A percentile compares a stretch with the other conserved stretches of the same genome.
Conservation (phyloP, 2,797 vertebrate genomes). For the Acanthopagrus latus region DNA sequence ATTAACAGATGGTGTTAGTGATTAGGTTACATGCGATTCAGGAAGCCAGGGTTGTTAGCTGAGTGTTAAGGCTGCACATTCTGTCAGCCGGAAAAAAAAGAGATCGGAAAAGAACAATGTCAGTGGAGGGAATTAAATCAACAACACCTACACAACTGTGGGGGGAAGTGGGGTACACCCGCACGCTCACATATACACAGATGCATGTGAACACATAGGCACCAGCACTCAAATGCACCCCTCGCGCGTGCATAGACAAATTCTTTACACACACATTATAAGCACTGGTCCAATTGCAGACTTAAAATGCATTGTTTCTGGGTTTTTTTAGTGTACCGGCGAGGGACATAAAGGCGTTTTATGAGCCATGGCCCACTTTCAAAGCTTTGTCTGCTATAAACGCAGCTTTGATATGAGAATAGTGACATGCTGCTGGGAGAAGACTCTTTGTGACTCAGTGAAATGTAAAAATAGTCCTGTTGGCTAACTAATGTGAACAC, state of each 20-base stretch:
- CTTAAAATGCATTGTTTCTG: slow-evolving; percentile 79
- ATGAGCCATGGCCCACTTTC: slow-evolving; percentile 83
- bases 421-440: slow-evolving; percentile 80
- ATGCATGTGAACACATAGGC: slow-evolving; percentile 35
- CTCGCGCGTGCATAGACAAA: slow-evolving; percentile 11
- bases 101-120: slow-evolving; percentile 79
- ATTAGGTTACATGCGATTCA: slow-evolving; percentile 86
- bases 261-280: slow-evolving; percentile 58
- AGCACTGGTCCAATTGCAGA: slow-evolving; percentile 69
- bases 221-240: slow-evolving; percentile 17
- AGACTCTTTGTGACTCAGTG: slow-evolving; percentile 82
- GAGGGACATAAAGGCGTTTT: slow-evolving; percentile 81
- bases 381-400: slow-evolving; percentile 82
- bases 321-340: slow-evolving; percentile 70
- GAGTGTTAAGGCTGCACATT: slow-evolving; percentile 80
- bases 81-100: slow-evolving; percentile 68
- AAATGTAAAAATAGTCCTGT: slow-evolving; percentile 79
- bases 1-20: slow-evolving; percentile 88
- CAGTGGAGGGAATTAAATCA: slow-evolving; percentile 79
- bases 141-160: slow-evolving; percentile 75
- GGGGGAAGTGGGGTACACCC: slow-evolving; percentile 33
- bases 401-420: slow-evolving; percentile 82
- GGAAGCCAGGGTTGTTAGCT: slow-evolving; percentile 82
- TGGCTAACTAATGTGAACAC: slow-evolving; percentile 76
- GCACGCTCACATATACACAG: slow-evolving; percentile 44